Evolutionary conservation across 2,113 vertebrate species (phyloP), one percentile per base, ranked within the genome.

Genomic region (Phaetusa simplex): DNA sequence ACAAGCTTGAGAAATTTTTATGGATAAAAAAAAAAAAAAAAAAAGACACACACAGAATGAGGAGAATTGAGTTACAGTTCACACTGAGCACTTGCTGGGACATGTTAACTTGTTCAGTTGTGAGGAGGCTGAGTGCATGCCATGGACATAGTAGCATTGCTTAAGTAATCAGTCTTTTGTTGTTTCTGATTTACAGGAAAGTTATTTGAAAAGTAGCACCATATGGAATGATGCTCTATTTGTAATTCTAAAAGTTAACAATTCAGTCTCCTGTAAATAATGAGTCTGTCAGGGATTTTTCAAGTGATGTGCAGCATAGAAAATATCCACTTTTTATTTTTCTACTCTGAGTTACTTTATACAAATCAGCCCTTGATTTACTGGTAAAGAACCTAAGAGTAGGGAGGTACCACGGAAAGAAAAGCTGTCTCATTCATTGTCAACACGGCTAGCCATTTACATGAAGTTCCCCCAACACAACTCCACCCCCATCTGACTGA

Each of bases 231-330:
- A 56, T 67, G 76, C 38, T 94, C 59, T 95, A 67, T 90, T 90
- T 94, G 90, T 94, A 93, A 95, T 93, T 97, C 85, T 92, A 42
- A 55, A 96, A 96, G 70, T 91, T 93, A 93, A 69, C 53, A 65
- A 93, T 95, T 87, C 64, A 2, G 53, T 70, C 92, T 96, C 50
- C 62, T 91, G 66, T 69, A 95, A 95, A 79, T 89, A 85, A 81
- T 49, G 82, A 87, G 71, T 83, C 66, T 88, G 87, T 76, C 82
- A 42, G 59, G 90, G 90, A 82, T 73, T 94, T 96, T n/a, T 95
- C 59, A 71, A 93, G 85, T 83, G 42, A 80, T 90, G 82, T 55
- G 85, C 69, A 53, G 92, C 71, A 83, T 81, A 77, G 69, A 90
- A 93, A 90, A 77, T 86, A 86, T 4, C 23, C 18, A 47, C 61